A percentile compares a stretch with the other conserved stretches of the same genome.
These are phyloP conservation scores for Pissodes strobi DNA, from an alignment of 1,140 invertebrate species.

Conservation along the genomic window DNA sequence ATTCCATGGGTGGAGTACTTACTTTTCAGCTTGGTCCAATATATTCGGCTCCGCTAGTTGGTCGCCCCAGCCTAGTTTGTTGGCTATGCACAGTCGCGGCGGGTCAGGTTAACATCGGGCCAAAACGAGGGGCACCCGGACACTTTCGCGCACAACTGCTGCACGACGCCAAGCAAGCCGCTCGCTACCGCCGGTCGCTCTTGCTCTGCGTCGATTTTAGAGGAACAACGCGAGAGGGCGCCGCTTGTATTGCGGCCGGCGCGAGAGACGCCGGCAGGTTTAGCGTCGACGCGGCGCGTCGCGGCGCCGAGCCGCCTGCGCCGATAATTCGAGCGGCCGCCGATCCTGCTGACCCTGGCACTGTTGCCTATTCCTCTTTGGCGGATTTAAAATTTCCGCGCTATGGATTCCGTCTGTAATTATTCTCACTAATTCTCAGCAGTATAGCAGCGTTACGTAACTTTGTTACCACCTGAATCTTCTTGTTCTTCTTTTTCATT, in stretches of 20 bases:
- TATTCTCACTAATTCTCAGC: constrained; percentile 5
- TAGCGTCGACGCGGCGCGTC: constrained; percentile 5
- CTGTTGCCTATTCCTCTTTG: constrained; percentile 5
- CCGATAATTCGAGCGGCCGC: constrained; percentile 16
- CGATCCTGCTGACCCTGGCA: neutral
- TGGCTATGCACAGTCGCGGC: constrained; percentile 31
- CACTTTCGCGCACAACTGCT: constrained; percentile 32
- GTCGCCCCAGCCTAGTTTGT: constrained; percentile 31
- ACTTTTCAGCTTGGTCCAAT: constrained; percentile 36
- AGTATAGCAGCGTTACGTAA: neutral
- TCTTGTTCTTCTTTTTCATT: too few species aligned
- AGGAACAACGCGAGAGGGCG: neutral
- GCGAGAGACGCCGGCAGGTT: neutral
- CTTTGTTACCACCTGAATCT: too few species aligned
- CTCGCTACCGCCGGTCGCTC: constrained; percentile 14
- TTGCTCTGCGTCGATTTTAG: constrained; percentile 4
- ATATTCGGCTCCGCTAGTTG: constrained; percentile 32
- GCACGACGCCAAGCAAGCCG: constrained; percentile 28
- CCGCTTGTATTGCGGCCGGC: constrained; percentile 19
- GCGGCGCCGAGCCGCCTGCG: constrained; percentile 18
- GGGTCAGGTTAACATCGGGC: constrained; percentile 36
- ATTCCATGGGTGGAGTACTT: constrained; percentile 23
- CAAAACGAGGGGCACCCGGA: constrained; percentile 23
- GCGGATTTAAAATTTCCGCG: constrained; percentile 18
- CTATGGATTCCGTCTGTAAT: neutral